A percentile compares a stretch with the other conserved stretches of the same genome.
Conservation (phyloP, 1,140 invertebrate genomes). For the Zophobas morio region DNA sequence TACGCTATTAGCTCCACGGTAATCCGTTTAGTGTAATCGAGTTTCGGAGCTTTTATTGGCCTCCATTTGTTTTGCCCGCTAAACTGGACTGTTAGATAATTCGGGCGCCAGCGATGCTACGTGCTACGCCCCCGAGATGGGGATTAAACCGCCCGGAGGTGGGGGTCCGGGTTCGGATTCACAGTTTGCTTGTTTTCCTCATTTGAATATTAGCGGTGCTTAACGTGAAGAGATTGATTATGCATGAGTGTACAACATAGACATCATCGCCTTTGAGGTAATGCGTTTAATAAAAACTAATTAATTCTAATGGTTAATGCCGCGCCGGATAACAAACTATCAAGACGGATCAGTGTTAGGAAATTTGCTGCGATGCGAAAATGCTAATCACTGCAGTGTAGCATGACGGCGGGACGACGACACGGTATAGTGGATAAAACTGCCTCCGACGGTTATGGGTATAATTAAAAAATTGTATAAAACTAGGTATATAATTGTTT, state of each 20-base stretch:
- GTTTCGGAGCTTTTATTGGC: constrained; percentile 58
- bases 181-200: not conserved
- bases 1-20: constrained; percentile 63
- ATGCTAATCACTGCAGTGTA: no score
- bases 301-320: constrained; percentile 10
- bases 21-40: constrained; percentile 64
- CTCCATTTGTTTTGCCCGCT: constrained; percentile 54
- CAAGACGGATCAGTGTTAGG: not conserved
- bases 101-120: constrained; percentile 7
- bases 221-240: not conserved
- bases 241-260: constrained; percentile 1
- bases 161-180: not conserved
- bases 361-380: no score
- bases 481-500: no score
- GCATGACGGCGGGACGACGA: no score
- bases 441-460: no score
- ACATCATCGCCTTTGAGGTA: not conserved
- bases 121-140: not conserved
- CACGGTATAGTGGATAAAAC: no score
- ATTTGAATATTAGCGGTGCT: constrained; percentile 2
- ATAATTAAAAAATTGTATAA: no score
- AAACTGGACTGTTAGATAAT: constrained; percentile 43
- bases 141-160: not conserved
- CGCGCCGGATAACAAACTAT: constrained; percentile 1
- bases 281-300: constrained; percentile 13